phyloP scores from a whole-genome alignment of 1,140 invertebrate genomes.

The Rhyzopertha dominica region DNA sequence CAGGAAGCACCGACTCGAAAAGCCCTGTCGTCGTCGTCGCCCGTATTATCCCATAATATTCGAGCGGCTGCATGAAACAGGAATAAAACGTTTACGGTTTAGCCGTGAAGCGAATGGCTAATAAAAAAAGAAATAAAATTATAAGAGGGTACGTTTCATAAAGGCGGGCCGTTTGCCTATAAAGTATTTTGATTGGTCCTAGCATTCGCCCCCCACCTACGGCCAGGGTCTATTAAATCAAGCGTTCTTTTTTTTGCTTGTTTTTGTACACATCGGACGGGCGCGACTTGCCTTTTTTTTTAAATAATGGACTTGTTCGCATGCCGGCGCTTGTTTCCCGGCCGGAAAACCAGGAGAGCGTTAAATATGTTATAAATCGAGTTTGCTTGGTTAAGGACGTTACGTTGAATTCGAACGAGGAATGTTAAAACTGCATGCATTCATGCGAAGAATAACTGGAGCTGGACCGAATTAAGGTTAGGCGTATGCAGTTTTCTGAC shows the following conservation, averaged over 20 bases:
- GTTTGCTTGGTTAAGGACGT: too few relatives aligned
- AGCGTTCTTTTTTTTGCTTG: constrained; percentile 16
- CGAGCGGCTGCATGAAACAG: neutral
- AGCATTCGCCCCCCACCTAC: constrained; percentile 17
- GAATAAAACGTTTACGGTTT: neutral
- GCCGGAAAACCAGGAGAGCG: too few relatives aligned
- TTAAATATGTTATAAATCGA: too few relatives aligned
- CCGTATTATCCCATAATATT: neutral
- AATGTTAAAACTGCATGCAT: too few relatives aligned
- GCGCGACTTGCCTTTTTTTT: too few relatives aligned
- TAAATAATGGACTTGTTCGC: too few relatives aligned
- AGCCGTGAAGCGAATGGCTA: constrained; percentile 2
- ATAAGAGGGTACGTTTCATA: constrained; percentile 21
- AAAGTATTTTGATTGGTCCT: constrained; percentile 24
- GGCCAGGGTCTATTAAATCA: constrained; percentile 20
- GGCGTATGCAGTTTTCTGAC: too few relatives aligned
- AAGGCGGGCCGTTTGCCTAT: constrained; percentile 20
- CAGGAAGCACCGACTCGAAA: neutral
- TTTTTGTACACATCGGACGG: too few relatives aligned
- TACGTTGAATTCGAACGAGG: too few relatives aligned
- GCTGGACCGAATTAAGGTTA: too few relatives aligned
- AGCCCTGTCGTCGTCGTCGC: neutral
- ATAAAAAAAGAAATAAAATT: constrained; percentile 20
- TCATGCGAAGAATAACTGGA: too few relatives aligned
- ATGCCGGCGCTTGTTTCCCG: too few relatives aligned